These are phyloP conservation scores for Peromyscus aztecus DNA, from an alignment of 2,797 vertebrate genomes.

Conservation along the genomic window DNA sequence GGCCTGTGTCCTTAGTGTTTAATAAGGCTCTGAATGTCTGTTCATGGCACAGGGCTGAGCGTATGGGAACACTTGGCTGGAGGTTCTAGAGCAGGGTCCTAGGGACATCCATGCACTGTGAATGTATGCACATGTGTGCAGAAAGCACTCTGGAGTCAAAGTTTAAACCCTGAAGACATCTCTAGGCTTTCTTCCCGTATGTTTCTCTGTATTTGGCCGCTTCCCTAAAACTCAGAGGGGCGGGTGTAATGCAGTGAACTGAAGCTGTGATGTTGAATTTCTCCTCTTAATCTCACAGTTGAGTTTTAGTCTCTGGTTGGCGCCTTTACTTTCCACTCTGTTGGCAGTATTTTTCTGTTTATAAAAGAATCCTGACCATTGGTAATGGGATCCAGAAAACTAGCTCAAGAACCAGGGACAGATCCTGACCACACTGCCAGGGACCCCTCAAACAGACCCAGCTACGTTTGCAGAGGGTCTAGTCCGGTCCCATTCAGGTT, in stretches of 20 bases:
- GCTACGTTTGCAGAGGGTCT: too few species aligned
- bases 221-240: too few species aligned
- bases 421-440: too few species aligned
- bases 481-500: too few species aligned
- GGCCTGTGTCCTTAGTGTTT: neutral
- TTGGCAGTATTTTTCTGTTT: neutral
- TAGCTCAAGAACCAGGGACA: too few species aligned
- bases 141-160: neutral
- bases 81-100: neutral
- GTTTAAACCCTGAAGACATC: neutral
- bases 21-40: neutral
- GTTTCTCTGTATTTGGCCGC: neutral
- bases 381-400: too few species aligned
- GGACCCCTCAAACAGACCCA: too few species aligned
- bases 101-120: neutral
- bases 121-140: neutral
- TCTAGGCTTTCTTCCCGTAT: too few species aligned
- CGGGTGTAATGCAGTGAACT: fast-evolving
- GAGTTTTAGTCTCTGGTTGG: neutral
- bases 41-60: fast-evolving
- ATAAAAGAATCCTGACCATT: too few species aligned
- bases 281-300: neutral
- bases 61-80: neutral
- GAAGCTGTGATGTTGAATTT: fast-evolving
- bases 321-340: neutral